These are phyloP conservation scores for Ursus arctos DNA, from an alignment of 2,113 vertebrate species.

Conservation along the genomic window DNA sequence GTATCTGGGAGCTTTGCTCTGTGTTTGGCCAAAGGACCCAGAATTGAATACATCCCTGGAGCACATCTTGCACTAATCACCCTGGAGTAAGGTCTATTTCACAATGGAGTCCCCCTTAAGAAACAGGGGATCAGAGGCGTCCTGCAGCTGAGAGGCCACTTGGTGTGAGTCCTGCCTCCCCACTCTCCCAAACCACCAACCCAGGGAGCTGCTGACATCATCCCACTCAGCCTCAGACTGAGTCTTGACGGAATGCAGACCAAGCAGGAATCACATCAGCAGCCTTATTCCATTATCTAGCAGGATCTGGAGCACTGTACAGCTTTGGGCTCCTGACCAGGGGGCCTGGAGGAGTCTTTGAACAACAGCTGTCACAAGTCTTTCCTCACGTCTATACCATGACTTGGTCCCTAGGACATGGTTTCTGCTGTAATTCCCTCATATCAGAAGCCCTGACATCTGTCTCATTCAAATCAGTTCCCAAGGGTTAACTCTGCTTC, in stretches of 20 bases:
- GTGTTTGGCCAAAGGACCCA: background rate
- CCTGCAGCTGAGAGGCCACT: background rate
- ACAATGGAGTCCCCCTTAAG: background rate
- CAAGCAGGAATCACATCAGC: background rate
- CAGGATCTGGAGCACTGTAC: fast-evolving
- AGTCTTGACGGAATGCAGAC: background rate
- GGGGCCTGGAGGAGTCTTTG: background rate
- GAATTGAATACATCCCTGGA: background rate
- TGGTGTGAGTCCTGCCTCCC: background rate
- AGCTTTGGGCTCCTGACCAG: background rate
- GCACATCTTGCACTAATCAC: background rate
- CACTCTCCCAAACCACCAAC: background rate
- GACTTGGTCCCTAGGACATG: background rate
- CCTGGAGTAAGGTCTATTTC: background rate
- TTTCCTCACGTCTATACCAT: background rate
- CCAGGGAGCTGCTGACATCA: fast-evolving
- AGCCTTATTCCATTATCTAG: background rate
- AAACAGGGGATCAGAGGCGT: background rate
- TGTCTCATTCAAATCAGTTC: background rate
- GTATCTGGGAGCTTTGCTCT: background rate
- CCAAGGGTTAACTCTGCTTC: background rate
- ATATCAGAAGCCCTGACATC: background rate
- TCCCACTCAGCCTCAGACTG: background rate
- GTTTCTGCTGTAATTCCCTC: background rate
- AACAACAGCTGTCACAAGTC: background rate